Conservation (phyloP, 1,140 invertebrate species). For the Bombus confusus region DNA sequence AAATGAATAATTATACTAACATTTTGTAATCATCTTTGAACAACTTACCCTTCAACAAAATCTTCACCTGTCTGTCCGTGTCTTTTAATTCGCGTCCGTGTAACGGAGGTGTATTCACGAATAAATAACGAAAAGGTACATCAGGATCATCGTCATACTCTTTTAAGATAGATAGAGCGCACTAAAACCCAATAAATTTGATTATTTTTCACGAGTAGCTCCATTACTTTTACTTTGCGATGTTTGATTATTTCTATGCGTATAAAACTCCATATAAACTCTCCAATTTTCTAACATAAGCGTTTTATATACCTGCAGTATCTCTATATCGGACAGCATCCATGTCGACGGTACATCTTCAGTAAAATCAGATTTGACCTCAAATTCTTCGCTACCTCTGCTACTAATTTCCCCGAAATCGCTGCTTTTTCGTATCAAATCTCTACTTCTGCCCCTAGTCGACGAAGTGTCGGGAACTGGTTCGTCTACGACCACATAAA, state of each 20-base stretch:
- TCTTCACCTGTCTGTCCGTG: conserved; percentile 27
- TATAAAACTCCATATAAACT: not conserved
- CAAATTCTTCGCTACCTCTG: not conserved
- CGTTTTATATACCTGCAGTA: conserved; percentile 41
- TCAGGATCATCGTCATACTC: conserved; percentile 32
- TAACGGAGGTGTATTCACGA: conserved; percentile 8
- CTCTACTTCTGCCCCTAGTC: rapidly evolving
- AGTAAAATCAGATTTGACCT: not conserved
- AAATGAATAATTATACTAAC: not conserved
- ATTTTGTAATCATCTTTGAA: not conserved
- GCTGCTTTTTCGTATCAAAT: not conserved
- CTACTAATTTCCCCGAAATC: not conserved
- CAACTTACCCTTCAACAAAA: conserved; percentile 47
- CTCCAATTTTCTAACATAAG: too few relatives aligned
- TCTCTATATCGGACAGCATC: conserved; percentile 35
- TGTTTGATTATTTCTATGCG: not conserved
- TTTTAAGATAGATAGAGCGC: conserved; percentile 25
- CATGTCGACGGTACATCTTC: not conserved
- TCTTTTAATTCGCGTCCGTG: conserved; percentile 40
- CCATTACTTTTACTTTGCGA: too few relatives aligned
- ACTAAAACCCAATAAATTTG: conserved; percentile 28
- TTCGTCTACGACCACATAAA: conserved; percentile 57
- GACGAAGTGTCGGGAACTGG: not conserved
- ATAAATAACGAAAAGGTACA: conserved; percentile 37
- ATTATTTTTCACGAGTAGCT: not conserved